A percentile compares a stretch with the other conserved stretches of the same genome.
Evolutionary conservation across 2,113 vertebrate species (phyloP).

Genomic region (Ancistrus triradiatus): DNA sequence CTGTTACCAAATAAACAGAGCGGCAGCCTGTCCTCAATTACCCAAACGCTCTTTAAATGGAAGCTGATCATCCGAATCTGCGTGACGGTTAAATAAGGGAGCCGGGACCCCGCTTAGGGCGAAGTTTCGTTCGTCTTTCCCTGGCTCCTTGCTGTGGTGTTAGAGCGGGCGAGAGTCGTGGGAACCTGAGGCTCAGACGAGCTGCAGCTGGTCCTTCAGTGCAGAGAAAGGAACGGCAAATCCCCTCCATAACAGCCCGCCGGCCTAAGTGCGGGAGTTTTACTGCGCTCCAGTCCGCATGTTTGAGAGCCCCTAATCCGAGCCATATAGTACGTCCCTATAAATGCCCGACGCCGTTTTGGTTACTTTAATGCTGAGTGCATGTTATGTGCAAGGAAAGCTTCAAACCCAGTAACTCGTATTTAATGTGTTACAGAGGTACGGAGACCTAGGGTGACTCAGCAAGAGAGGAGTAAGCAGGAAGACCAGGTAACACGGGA

Average conservation of each 20-base stretch:
- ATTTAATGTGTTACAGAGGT: too few relatives aligned
- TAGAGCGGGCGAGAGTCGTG: constrained; percentile 16
- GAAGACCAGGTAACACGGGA: too few relatives aligned
- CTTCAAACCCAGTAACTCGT: too few relatives aligned
- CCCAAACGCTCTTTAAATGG: constrained; percentile 1
- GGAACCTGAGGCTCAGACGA: constrained; percentile 25
- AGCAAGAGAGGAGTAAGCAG: too few relatives aligned
- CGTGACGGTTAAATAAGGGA: neutral
- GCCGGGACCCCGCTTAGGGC: too few relatives aligned
- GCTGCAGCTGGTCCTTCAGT: constrained; percentile 34
- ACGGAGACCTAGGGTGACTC: too few relatives aligned
- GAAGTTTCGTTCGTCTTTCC: neutral
- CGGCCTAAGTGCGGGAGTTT: constrained; percentile 23
- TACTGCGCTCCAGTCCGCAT: constrained; percentile 6
- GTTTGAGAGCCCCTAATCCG: constrained; percentile 2
- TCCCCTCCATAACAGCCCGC: constrained; percentile 25
- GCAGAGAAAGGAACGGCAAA: constrained; percentile 25
- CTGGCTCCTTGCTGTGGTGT: neutral
- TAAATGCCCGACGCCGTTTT: too few relatives aligned
- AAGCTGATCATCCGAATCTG: too few relatives aligned
- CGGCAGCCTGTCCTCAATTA: neutral
- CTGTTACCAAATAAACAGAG: neutral
- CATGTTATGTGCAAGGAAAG: too few relatives aligned
- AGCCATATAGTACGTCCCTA: too few relatives aligned
- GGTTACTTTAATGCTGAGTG: too few relatives aligned